Conservation (phyloP, 2,888 invertebrate genomes). For the Apamea sordens region DNA sequence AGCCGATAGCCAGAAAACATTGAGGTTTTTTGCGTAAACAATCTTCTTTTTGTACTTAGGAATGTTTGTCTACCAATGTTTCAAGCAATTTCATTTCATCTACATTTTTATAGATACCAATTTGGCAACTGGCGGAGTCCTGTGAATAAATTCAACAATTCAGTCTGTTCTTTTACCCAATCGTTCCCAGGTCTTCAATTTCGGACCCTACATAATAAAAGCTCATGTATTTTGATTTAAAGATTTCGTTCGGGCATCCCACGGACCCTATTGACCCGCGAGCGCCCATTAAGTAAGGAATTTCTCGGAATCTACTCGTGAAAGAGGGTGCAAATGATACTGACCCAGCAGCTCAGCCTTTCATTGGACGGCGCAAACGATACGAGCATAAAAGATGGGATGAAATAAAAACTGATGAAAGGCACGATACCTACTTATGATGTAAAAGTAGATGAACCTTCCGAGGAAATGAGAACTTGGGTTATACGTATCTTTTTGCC, state of each 20-base stretch:
- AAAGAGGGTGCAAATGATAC: slow-evolving; percentile 64
- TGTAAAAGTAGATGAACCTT: not conserved
- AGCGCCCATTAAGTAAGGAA: slow-evolving; percentile 58
- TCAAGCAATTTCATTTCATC: slow-evolving; percentile 19
- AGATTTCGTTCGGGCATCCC: slow-evolving; percentile 45
- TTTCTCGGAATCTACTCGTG: slow-evolving; percentile 44
- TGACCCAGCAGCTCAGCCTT: slow-evolving; percentile 39
- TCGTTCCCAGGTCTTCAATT: slow-evolving; percentile 45
- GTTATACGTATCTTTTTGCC: slow-evolving; percentile 7
- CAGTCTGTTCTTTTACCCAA: slow-evolving; percentile 36
- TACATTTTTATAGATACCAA: slow-evolving; percentile 28
- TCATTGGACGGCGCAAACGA: slow-evolving; percentile 34
- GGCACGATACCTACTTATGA: not conserved
- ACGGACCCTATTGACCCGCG: slow-evolving; percentile 44
- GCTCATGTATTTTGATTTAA: slow-evolving; percentile 60
- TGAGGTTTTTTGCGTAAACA: slow-evolving; percentile 32
- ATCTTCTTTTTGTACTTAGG: slow-evolving; percentile 21
- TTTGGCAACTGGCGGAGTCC: slow-evolving; percentile 24
- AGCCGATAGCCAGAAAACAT: slow-evolving; percentile 18
- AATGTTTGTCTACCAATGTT: slow-evolving; percentile 7
- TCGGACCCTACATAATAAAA: slow-evolving; percentile 47
- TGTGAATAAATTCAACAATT: slow-evolving; percentile 38
- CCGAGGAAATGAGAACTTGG: slow-evolving; percentile 4
- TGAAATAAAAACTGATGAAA: slow-evolving; percentile 43
- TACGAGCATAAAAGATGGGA: slow-evolving; percentile 31